Percentiles rank a stretch among this genome's conserved stretches.
phyloP scores from a whole-genome alignment of 1,140 invertebrate genomes.

The Caenorhabditis inopinata region DNA sequence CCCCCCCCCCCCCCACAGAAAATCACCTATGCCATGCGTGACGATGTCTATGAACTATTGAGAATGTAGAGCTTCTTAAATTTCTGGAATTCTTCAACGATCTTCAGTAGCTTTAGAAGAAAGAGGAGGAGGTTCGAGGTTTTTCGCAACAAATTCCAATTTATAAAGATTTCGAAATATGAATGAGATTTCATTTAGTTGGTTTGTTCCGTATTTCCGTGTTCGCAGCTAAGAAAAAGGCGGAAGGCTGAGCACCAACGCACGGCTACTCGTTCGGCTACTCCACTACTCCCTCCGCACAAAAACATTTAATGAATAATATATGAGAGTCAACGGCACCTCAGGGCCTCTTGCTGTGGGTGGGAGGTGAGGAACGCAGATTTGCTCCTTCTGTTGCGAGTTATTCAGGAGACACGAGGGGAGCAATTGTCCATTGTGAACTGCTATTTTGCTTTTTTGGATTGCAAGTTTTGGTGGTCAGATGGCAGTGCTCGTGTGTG shows the following conservation, averaged over 20 bases:
- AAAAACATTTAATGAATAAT: conserved; percentile 34
- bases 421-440: no score
- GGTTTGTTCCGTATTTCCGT: background rate
- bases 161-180: background rate
- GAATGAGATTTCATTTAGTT: no score
- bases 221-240: background rate
- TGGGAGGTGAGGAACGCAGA: background rate
- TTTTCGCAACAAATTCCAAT: background rate
- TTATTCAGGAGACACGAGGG: no score
- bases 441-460: no score
- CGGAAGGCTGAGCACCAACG: no score
- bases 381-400: background rate
- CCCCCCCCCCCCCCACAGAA: no score
- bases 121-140: background rate
- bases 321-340: conserved; percentile 30
- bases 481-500: no score
- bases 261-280: background rate
- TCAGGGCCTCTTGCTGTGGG: background rate
- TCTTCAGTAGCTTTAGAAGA: no score
- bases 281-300: background rate
- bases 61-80: background rate
- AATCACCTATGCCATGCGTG: no score
- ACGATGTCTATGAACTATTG: no score
- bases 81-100: no score
- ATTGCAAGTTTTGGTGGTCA: no score